phyloP scores from a whole-genome alignment of 2,888 invertebrate species.

The Tineola bisselliella region DNA sequence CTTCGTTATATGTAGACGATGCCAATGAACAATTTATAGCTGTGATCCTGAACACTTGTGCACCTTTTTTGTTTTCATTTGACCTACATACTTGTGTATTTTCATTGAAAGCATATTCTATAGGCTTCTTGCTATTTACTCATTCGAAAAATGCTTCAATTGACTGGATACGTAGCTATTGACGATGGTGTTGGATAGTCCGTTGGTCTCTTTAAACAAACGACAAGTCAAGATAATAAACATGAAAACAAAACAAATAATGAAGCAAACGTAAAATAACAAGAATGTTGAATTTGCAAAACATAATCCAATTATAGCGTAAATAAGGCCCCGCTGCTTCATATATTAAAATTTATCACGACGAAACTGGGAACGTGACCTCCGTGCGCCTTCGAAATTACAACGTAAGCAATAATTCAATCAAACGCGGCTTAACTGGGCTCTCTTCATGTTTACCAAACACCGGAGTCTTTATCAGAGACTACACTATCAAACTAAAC shows the following conservation, averaged over 20 bases:
- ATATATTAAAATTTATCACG: constrained; percentile 19
- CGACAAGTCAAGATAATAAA: no score
- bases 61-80: background rate
- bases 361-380: constrained; percentile 43
- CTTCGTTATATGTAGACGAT: background rate
- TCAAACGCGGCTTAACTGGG: constrained; percentile 51
- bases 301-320: background rate
- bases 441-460: constrained; percentile 50
- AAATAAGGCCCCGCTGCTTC: background rate
- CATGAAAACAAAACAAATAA: background rate
- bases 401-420: constrained; percentile 59
- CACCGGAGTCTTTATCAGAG: constrained; percentile 19
- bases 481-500: background rate
- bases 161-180: no score
- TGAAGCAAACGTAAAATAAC: background rate
- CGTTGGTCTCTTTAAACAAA: no score
- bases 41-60: constrained; percentile 16
- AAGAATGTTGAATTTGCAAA: background rate
- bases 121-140: no score
- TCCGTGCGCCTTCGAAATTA: constrained; percentile 36
- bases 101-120: no score
- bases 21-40: constrained; percentile 15
- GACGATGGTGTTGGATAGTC: no score
- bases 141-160: no score
- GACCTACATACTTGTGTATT: background rate